Conservation (phyloP, 1,140 invertebrate species). For the Cydia amplana region DNA sequence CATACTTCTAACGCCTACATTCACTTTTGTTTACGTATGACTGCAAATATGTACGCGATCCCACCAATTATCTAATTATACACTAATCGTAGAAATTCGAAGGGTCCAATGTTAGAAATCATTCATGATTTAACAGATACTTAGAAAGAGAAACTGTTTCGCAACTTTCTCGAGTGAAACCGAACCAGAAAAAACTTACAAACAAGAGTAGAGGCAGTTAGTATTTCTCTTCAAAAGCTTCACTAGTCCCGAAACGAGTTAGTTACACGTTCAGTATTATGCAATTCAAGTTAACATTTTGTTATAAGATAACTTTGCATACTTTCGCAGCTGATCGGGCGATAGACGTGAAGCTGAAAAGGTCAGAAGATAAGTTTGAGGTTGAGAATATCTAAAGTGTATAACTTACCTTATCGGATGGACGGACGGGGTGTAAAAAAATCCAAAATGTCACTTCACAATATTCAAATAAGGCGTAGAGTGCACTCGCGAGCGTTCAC, state of each 20-base stretch:
- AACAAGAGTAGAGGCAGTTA: slow-evolving; percentile 24
- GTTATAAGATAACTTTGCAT: slow-evolving; percentile 45
- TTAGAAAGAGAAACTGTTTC: slow-evolving; percentile 40
- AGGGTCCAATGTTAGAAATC: background rate
- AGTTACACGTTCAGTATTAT: slow-evolving; percentile 34
- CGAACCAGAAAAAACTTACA: slow-evolving; percentile 33
- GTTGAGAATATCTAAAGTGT: background rate
- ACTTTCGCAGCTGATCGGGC: slow-evolving; percentile 68
- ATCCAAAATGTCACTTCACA: slow-evolving; percentile 68
- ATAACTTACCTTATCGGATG: slow-evolving; percentile 37
- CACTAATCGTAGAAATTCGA: background rate
- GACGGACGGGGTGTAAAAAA: slow-evolving; percentile 48
- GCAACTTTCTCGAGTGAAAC: slow-evolving; percentile 71
- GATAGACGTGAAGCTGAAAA: slow-evolving; percentile 44
- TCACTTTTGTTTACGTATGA: slow-evolving; percentile 71
- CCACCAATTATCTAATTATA: slow-evolving; percentile 30
- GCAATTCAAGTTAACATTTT: slow-evolving; percentile 44
- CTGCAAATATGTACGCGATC: slow-evolving; percentile 41
- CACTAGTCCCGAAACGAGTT: background rate
- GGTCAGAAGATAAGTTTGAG: background rate
- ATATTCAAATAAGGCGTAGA: slow-evolving; percentile 47
- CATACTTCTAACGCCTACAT: slow-evolving; percentile 59
- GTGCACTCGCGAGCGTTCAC: slow-evolving; percentile 56
- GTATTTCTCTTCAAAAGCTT: background rate
- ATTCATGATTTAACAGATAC: slow-evolving; percentile 43